Conservation (phyloP, 2,888 invertebrate genomes). For the Habroteleia sp. region DNA sequence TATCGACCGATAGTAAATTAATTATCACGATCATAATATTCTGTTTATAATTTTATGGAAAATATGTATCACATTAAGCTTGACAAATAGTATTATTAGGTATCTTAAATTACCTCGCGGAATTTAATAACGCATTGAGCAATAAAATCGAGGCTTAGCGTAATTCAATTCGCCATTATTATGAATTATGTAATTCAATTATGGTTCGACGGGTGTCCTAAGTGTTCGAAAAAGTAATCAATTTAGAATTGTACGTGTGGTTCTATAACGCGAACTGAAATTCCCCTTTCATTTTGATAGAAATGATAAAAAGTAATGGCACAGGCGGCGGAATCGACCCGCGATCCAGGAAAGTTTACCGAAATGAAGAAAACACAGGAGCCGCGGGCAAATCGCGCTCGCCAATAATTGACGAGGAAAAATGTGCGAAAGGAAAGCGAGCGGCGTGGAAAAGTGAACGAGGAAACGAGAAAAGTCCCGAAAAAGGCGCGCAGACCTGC, state of each 20-base stretch:
- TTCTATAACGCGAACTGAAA: too few species aligned
- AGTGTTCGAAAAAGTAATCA: not conserved
- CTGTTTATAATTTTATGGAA: constrained; percentile 36
- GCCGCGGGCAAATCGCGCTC: constrained; percentile 61
- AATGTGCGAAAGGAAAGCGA: constrained; percentile 64
- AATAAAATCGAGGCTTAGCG: constrained; percentile 44
- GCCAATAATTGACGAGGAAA: constrained; percentile 71
- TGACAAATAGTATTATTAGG: constrained; percentile 54
- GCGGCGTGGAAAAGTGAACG: constrained; percentile 60
- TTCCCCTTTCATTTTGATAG: too few species aligned
- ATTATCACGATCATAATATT: constrained; percentile 8
- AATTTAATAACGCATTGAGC: constrained; percentile 53
- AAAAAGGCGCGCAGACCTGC: constrained; percentile 65
- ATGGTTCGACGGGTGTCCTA: constrained; percentile 3
- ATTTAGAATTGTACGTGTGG: too few species aligned
- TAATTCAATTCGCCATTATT: constrained; percentile 49
- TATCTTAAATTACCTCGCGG: constrained; percentile 37
- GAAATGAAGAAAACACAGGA: constrained; percentile 64
- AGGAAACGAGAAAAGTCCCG: constrained; percentile 63
- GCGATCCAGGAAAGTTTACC: constrained; percentile 31
- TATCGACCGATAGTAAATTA: constrained; percentile 19
- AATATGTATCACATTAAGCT: constrained; percentile 43
- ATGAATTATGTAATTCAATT: constrained; percentile 52
- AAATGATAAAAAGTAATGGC: too few species aligned
- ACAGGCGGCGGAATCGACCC: too few species aligned